These are phyloP conservation scores for Goniozus legneri DNA, from an alignment of 1,140 invertebrate genomes.

Conservation along the genomic window DNA sequence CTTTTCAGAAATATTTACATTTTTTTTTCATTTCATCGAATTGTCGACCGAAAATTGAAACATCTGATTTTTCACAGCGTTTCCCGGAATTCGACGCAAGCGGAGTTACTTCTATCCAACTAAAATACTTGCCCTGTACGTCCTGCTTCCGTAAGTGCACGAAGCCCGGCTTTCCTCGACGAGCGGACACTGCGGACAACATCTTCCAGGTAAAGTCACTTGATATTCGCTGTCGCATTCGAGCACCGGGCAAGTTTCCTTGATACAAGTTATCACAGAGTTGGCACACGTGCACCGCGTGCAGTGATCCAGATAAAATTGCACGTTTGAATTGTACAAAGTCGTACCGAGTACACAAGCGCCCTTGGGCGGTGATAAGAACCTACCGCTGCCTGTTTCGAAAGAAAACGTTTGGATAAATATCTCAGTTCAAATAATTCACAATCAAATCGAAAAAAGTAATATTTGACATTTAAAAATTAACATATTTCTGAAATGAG, in stretches of 20 bases:
- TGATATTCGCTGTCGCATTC: slow-evolving; percentile 73
- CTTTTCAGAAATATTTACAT: no score
- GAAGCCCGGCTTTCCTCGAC: slow-evolving; percentile 62
- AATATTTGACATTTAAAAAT: background rate
- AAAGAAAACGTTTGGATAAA: no score
- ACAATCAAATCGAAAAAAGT: no score
- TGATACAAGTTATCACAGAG: slow-evolving; percentile 72
- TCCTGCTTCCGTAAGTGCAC: slow-evolving; percentile 62
- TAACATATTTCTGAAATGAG: no score
- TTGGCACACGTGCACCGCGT: slow-evolving; percentile 78
- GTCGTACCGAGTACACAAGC: slow-evolving; percentile 69
- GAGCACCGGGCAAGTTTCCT: slow-evolving; percentile 76
- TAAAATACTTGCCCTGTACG: slow-evolving; percentile 62
- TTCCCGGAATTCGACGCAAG: no score
- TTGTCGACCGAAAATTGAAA: no score
- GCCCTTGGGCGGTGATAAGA: slow-evolving; percentile 52
- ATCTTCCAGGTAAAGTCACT: slow-evolving; percentile 62
- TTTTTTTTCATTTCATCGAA: no score
- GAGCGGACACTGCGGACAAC: slow-evolving; percentile 72
- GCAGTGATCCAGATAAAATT: slow-evolving; percentile 72
- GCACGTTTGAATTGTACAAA: slow-evolving; percentile 58
- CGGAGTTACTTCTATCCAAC: no score
- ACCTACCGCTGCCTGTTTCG: slow-evolving; percentile 37
- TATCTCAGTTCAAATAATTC: no score
- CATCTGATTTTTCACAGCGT: no score